Evolutionary conservation across 2,113 vertebrate species (phyloP), one percentile per base, ranked within the genome.

Genomic region (Marmota flaviventris): DNA sequence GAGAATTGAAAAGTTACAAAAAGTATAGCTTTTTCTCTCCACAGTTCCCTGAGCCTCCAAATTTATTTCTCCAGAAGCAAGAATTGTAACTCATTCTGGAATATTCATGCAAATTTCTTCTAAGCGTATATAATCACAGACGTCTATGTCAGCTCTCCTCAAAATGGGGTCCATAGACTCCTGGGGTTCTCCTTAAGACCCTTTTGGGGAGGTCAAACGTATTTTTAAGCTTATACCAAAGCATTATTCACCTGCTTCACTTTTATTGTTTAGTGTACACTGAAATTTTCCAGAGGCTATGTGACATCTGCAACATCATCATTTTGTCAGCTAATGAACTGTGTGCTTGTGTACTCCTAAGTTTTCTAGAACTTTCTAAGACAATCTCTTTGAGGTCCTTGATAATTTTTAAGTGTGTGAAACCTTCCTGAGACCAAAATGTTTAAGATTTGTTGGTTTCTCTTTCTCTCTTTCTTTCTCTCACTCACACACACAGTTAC

Each of bases 1-100:
- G 37, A 73, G 84, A 96, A 95, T 76, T 96, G 84, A 94, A 96
- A 96, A 81, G 51, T 82, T 89, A 75, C 18, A 51, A 93, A 69
- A 95, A 93, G 20, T 29, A 20, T 39, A 89, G 87, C 58, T 95
- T 89, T 83, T 37, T 92, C 63, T 18, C 78, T 67, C 58, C 48
- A 91, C 58, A 12, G 27, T 70, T 76, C 63, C 42, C 83, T 89
- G 81, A 53, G 42, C 29, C 8, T 87, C n/a, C 27, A 61, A 45
- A 8, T 67, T 48, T 69, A 16, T 67, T 87, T 84, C 73, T 53
- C 65, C 27, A 84, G 53, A 73, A 53, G 22, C 8, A 85, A 58
- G 45, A 42, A 82, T n/a, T 75, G 58, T 34, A 77, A 87, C 51
- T 69, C 7, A 79, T 39, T 87, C 77, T 82, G 39, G 39, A 69